Percentiles rank a stretch among this genome's conserved stretches.
Conservation (phyloP, 2,797 vertebrate genomes). For the Halcyon badia region DNA sequence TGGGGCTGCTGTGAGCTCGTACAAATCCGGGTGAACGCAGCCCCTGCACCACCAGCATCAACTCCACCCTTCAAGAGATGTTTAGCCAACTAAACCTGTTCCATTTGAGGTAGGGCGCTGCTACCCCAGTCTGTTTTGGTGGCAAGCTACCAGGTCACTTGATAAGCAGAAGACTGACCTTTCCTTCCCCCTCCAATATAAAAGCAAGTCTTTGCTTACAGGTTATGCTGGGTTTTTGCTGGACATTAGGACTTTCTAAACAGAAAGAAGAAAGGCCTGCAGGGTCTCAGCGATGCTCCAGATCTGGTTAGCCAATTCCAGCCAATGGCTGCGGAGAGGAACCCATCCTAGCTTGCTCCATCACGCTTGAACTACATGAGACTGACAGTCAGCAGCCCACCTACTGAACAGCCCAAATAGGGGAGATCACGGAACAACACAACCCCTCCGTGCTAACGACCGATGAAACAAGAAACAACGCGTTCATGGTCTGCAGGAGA, state of each 20-base stretch:
- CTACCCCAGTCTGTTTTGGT: not conserved
- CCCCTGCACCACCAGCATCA: not conserved
- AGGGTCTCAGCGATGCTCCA: not conserved
- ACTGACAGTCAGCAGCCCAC: not conserved
- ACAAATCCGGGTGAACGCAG: not conserved
- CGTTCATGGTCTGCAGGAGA: not conserved
- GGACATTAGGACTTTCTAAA: not conserved
- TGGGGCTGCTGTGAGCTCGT: rapidly evolving
- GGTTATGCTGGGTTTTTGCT: not conserved
- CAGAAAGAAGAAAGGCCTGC: not conserved
- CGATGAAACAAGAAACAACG: rapidly evolving
- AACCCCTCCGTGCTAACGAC: not conserved
- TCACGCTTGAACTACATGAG: not conserved
- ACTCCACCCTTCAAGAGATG: rapidly evolving
- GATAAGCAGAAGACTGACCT: not conserved
- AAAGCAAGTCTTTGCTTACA: not conserved
- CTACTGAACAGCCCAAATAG: not conserved
- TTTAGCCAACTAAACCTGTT: not conserved
- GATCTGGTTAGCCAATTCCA: not conserved
- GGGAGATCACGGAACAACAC: not conserved
- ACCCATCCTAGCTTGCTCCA: not conserved
- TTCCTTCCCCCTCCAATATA: not conserved
- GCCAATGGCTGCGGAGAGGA: not conserved
- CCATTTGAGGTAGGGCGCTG: not conserved
- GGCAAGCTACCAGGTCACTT: not conserved